Evolutionary conservation across 1,140 invertebrate species (phyloP).

Genomic region (Drosophila mayri): DNA sequence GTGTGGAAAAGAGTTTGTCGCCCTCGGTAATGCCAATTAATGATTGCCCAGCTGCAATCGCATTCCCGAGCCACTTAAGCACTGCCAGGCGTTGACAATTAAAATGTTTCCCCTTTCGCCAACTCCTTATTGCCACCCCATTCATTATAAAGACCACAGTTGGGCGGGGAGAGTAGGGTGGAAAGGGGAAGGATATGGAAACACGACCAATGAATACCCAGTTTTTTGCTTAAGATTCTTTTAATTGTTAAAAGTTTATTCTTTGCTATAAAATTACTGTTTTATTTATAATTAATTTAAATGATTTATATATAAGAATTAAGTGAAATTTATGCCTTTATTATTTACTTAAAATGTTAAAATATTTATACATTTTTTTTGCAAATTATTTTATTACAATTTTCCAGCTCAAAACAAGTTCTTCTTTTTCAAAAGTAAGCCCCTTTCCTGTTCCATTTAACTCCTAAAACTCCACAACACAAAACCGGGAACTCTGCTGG

Average conservation of each 20-base stretch:
- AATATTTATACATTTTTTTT: no score
- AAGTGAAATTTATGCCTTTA: background rate
- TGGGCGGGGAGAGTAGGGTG: background rate
- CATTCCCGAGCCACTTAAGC: conserved; percentile 52
- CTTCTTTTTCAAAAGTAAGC: no score
- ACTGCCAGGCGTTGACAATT: conserved; percentile 63
- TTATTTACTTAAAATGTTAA: background rate
- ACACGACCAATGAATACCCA: background rate
- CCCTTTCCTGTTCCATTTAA: background rate
- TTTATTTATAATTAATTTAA: background rate
- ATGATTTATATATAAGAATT: no score
- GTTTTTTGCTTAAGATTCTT: background rate
- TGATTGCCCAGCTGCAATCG: conserved; percentile 49
- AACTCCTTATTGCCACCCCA: conserved; percentile 1
- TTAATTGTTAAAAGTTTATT: no score
- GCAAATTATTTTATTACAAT: background rate
- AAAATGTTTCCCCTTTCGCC: conserved; percentile 53
- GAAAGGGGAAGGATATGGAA: no score
- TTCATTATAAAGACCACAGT: conserved; percentile 27
- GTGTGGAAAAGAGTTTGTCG: conserved; percentile 45
- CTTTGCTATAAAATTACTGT: no score
- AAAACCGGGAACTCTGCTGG: background rate
- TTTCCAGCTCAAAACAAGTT: background rate
- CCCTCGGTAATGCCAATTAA: conserved; percentile 62
- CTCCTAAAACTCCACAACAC: background rate